phyloP scores from a whole-genome alignment of 2,888 invertebrate species.

The Fragum sueziense region DNA sequence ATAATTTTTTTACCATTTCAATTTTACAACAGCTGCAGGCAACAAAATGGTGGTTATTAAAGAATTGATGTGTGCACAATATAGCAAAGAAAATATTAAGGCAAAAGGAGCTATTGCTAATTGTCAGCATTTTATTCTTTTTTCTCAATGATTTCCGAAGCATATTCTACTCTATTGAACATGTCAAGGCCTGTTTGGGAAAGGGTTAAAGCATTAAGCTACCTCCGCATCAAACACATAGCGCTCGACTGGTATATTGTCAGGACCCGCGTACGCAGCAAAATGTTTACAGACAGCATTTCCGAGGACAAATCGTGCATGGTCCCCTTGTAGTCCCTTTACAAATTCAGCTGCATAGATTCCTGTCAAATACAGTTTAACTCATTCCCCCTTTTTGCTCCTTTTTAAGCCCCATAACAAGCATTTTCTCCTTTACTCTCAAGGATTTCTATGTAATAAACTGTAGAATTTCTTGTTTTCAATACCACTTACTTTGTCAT shows the following conservation, averaged over 20 bases:
- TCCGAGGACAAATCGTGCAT: constrained; percentile 75
- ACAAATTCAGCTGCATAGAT: constrained; percentile 73
- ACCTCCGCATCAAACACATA: constrained; percentile 72
- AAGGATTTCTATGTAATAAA: too few species aligned
- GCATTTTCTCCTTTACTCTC: too few species aligned
- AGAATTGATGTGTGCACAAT: not conserved
- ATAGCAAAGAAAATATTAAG: not conserved
- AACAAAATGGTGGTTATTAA: not conserved
- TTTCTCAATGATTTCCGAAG: too few species aligned
- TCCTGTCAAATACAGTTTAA: constrained; percentile 72
- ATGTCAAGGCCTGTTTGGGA: too few species aligned
- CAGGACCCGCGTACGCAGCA: constrained; percentile 18
- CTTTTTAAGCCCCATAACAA: too few species aligned
- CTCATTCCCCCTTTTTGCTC: too few species aligned
- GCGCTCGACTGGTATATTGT: constrained; percentile 18
- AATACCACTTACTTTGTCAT: too few species aligned
- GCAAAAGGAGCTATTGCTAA: not conserved
- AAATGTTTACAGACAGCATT: constrained; percentile 78
- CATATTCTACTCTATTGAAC: too few species aligned
- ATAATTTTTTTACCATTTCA: too few species aligned
- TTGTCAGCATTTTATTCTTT: too few species aligned
- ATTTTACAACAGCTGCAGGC: too few species aligned
- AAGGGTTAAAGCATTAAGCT: constrained; percentile 1
- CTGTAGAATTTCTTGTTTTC: too few species aligned
- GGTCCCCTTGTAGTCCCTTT: constrained; percentile 77